Percentiles rank a stretch among this genome's conserved stretches.
phyloP scores from a whole-genome alignment of 1,140 invertebrate genomes.

The Glossosoma conforme region DNA sequence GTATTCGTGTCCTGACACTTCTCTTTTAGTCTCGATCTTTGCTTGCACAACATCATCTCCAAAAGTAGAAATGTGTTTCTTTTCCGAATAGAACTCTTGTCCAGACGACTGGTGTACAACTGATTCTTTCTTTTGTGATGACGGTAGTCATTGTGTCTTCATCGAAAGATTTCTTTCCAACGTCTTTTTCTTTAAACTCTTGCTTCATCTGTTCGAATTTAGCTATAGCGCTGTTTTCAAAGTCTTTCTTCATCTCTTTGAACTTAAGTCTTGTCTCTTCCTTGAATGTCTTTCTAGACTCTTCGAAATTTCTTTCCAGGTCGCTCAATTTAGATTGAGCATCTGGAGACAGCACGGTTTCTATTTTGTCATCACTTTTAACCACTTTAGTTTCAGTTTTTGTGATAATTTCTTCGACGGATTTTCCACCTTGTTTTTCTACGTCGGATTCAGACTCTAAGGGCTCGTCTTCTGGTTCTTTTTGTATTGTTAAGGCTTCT shows the following conservation, averaged over 20 bases:
- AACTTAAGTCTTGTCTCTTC: slow-evolving; percentile 27
- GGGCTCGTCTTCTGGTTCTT: slow-evolving; percentile 16
- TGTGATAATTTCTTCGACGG: slow-evolving; percentile 2
- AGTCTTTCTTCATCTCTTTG: slow-evolving; percentile 26
- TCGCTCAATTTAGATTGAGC: slow-evolving; percentile 7
- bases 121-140: slow-evolving; percentile 46
- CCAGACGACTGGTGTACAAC: slow-evolving; percentile 47
- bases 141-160: slow-evolving; percentile 37
- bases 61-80: slow-evolving; percentile 46
- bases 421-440: neutral
- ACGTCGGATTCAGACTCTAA: slow-evolving; percentile 6
- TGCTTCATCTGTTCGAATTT: slow-evolving; percentile 30
- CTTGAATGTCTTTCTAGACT: slow-evolving; percentile 19
- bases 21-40: slow-evolving; percentile 46
- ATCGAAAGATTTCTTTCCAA: slow-evolving; percentile 15
- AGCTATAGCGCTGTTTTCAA: slow-evolving; percentile 19
- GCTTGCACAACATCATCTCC: slow-evolving; percentile 46
- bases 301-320: slow-evolving; percentile 15
- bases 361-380: too few relatives aligned
- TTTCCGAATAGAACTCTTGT: slow-evolving; percentile 47
- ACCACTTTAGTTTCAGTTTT: slow-evolving; percentile 17
- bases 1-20: slow-evolving; percentile 46
- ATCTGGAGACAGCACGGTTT: neutral
- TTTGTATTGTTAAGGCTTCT: slow-evolving; percentile 42
- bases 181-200: slow-evolving; percentile 19